Base-by-base conservation (phyloP, 2,113 vertebrate species). In the Channa argus region DNA sequence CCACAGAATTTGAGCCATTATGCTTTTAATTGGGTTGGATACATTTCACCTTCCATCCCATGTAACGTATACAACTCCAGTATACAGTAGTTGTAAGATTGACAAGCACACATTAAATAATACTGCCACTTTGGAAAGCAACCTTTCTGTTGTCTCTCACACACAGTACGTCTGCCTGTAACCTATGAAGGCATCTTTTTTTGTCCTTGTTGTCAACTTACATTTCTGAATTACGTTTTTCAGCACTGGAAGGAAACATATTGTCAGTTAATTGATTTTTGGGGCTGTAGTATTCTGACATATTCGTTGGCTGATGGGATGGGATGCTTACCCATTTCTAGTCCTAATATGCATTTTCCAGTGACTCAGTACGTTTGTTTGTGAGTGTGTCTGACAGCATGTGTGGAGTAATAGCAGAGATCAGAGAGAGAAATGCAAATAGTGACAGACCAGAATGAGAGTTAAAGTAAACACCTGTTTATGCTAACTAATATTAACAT, bases 71-170 rank as follows among this genome's bases (percentile, higher is more conserved):
- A 55, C 7, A 24, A 4, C 53, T 74, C 59, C 45, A 46, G 79
- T 54, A 65, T 9, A 65, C 24, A 24, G 24, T 24, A 24, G 54
- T 56, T 71, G 6, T 52, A 6, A 0, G 0, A 5, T 62, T 51
- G 15, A 44, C 56, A 15, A 0, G 45, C 61, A 76, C 64, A 74
- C 2, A 47, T 62, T 78, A 54, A 80, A 15, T 54, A 54, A 69
- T 45, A 41, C 12, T 4, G 41, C 45, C 44, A 56, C 54, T 51
- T 15, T 36, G 44, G 49, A 59, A 37, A 24, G 33, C 8, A 67
- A 24, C 24, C 8, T 36, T 36, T 8, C 36, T 5, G 59, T 74
- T 80, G 74, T 38, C 61, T 70, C 24, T 24, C 24, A 24, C 24
- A 24, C 24, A 24, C 24, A 24, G 24, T 24, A 24, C 24, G 24